These are phyloP conservation scores for Actinostola sp. DNA, from an alignment of 92 coral and sea anemone genomes.

Conservation along the genomic window DNA sequence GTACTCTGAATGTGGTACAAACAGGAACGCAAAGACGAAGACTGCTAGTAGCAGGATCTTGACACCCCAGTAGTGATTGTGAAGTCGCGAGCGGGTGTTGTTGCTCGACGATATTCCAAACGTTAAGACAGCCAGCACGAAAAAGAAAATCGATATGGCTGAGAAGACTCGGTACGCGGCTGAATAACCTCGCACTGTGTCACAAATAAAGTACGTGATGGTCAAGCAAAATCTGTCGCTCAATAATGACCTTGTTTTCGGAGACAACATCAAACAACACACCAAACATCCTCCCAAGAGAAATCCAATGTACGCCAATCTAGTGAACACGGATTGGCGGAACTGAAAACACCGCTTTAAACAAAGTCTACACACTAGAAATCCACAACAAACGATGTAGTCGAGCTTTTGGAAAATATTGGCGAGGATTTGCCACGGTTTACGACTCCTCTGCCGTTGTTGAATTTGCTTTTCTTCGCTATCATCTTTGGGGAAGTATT, in stretches of 20 bases:
- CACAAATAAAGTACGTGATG: slow-evolving; percentile 81
- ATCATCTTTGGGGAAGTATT: slow-evolving; percentile 32
- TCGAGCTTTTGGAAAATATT: slow-evolving; percentile 60
- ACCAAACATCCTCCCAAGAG: slow-evolving; percentile 75
- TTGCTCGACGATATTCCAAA: slow-evolving; percentile 75
- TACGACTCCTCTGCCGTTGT: slow-evolving; percentile 10
- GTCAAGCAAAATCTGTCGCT: slow-evolving; percentile 80
- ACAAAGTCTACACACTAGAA: slow-evolving; percentile 61
- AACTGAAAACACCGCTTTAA: slow-evolving; percentile 58
- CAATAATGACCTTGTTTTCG: slow-evolving; percentile 58
- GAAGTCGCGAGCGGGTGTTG: slow-evolving; percentile 67
- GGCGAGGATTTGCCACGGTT: slow-evolving; percentile 38
- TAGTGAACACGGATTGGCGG: slow-evolving; percentile 78
- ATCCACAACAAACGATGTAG: slow-evolving; percentile 70
- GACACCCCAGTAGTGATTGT: slow-evolving; percentile 87
- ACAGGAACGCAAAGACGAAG: slow-evolving; percentile 67
- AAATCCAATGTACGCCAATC: slow-evolving; percentile 77
- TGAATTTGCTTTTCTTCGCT: slow-evolving; percentile 11
- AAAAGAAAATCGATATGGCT: slow-evolving; percentile 72
- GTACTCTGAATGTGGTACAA: slow-evolving; percentile 93
- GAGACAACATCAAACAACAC: slow-evolving; percentile 81
- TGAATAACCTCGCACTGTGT: slow-evolving; percentile 80
- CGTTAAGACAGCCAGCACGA: slow-evolving; percentile 59
- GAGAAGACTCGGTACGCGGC: slow-evolving; percentile 88
- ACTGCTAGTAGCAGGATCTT: slow-evolving; percentile 65